These are phyloP conservation scores for Lutjanus campechanus DNA, from an alignment of 2,797 vertebrate species.

Conservation along the genomic window DNA sequence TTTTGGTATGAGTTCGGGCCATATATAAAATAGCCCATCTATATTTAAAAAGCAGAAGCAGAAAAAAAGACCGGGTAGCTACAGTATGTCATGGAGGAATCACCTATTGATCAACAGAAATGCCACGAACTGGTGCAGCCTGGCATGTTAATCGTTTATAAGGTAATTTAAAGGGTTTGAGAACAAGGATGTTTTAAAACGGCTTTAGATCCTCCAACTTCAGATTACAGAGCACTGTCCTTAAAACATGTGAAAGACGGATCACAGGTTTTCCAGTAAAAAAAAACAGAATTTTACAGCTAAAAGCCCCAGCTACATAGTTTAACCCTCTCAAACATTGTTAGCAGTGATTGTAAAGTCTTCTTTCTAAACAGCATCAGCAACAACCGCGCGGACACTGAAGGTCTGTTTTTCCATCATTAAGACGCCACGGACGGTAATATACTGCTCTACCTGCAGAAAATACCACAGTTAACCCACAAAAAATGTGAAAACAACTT, in stretches of 20 bases:
- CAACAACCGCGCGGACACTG: slow-evolving; percentile 20
- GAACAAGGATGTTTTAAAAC: too few species aligned
- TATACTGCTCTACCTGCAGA: slow-evolving; percentile 10
- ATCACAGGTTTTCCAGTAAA: background rate
- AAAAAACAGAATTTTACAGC: too few species aligned
- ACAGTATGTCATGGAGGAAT: too few species aligned
- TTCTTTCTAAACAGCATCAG: slow-evolving; percentile 38
- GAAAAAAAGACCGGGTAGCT: too few species aligned
- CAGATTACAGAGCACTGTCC: too few species aligned
- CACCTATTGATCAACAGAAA: background rate
- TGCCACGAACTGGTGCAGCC: background rate
- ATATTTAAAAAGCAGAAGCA: background rate
- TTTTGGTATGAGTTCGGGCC: background rate
- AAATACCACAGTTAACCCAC: background rate
- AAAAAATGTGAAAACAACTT: rapidly evolving
- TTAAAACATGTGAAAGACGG: background rate
- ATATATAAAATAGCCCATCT: background rate
- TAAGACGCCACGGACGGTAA: background rate
- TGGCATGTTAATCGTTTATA: background rate
- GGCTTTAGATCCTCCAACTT: too few species aligned
- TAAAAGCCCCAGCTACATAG: background rate
- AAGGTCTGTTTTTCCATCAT: slow-evolving; percentile 27
- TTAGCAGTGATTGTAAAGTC: background rate
- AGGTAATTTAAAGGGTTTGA: background rate
- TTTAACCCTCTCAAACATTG: background rate